Percentiles rank a stretch among this genome's conserved stretches.
These are phyloP conservation scores for Oriolus oriolus DNA, from an alignment of 2,113 vertebrate species.

Conservation along the genomic window DNA sequence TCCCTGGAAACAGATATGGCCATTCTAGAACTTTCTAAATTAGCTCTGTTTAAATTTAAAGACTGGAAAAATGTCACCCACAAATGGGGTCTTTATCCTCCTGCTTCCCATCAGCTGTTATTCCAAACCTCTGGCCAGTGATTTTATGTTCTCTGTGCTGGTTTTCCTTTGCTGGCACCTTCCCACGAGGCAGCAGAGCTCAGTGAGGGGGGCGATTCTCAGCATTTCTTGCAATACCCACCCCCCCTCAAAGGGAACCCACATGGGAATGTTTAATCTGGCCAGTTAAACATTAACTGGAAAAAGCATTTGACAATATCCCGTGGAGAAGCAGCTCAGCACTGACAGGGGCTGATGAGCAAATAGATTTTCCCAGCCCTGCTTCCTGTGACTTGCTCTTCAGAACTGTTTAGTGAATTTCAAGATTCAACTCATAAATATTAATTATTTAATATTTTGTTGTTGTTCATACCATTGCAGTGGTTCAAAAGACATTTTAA, in stretches of 20 bases:
- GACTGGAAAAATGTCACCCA: not conserved
- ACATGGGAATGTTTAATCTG: slow-evolving; percentile 43
- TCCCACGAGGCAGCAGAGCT: not conserved
- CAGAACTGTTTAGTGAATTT: not conserved
- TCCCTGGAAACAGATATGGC: not conserved
- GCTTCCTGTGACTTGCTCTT: not conserved
- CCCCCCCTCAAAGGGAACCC: not conserved
- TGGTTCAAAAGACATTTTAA: not conserved
- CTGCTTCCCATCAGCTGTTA: not conserved
- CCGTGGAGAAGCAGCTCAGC: slow-evolving; percentile 20
- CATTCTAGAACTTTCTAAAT: slow-evolving; percentile 40
- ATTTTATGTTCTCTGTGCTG: not conserved
- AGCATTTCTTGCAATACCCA: slow-evolving; percentile 1
- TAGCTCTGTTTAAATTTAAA: not conserved
- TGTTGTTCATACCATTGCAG: not conserved
- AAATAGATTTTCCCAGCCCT: not conserved
- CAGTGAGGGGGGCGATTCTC: not conserved
- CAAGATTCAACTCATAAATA: not conserved
- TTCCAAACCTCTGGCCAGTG: not conserved
- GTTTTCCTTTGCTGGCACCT: slow-evolving; percentile 27
- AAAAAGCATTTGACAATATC: slow-evolving; percentile 29
- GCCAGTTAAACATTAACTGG: slow-evolving; percentile 33
- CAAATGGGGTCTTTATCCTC: not conserved
- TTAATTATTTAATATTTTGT: not conserved
- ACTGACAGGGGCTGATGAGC: slow-evolving; percentile 16